phyloP scores from a whole-genome alignment of 2,113 vertebrate species.

The Vicugna pacos region DNA sequence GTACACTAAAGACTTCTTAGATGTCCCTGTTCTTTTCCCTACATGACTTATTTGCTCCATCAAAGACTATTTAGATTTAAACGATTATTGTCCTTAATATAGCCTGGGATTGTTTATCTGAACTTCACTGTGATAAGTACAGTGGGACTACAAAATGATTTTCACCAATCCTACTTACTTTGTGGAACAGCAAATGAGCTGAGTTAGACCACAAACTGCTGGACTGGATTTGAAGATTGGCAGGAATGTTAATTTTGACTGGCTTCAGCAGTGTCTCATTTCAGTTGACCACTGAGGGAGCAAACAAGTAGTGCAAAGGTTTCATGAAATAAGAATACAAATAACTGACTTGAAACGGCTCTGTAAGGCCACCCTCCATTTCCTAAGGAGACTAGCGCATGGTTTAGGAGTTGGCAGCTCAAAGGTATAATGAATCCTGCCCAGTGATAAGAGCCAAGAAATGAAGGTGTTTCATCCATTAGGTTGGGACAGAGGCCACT shows the following conservation, averaged over 20 bases:
- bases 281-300: constrained; percentile 13
- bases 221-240: neutral
- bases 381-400: neutral
- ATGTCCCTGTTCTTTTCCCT: neutral
- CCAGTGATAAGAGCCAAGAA: neutral
- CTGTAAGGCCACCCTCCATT: neutral
- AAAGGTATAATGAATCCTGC: neutral
- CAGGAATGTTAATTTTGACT: neutral
- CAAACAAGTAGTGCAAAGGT: neutral
- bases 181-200: neutral
- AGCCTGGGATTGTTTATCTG: neutral
- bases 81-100: neutral
- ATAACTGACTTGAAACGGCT: neutral
- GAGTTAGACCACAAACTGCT: neutral
- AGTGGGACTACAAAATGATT: neutral
- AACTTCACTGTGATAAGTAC: neutral
- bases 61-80: neutral
- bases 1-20: neutral
- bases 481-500: neutral
- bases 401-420: neutral
- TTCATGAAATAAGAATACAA: neutral
- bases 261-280: neutral
- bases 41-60: neutral
- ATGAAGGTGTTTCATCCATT: neutral
- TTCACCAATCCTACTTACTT: neutral